These are phyloP conservation scores for Dicerorhinus sumatrensis DNA, from an alignment of 2,113 vertebrate genomes.

Conservation along the genomic window DNA sequence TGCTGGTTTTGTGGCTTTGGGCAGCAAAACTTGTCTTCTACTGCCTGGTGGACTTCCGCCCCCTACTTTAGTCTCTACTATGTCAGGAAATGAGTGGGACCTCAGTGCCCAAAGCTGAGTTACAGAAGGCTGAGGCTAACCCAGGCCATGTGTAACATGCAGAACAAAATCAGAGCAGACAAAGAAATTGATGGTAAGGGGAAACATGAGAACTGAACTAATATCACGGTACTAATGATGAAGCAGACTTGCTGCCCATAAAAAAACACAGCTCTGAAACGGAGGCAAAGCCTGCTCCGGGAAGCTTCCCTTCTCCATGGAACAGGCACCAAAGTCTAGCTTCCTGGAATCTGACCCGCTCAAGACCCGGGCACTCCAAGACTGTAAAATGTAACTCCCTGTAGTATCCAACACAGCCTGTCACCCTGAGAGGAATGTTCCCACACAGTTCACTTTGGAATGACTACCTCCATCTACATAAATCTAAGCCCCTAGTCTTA, in stretches of 20 bases:
- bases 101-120: not conserved
- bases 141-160: not conserved
- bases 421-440: not conserved
- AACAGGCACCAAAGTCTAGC: not conserved
- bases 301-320: not conserved
- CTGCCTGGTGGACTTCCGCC: not conserved
- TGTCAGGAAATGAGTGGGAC: not conserved
- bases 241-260: not conserved
- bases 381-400: not conserved
- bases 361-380: too few relatives aligned
- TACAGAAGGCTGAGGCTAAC: not conserved
- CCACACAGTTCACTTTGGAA: not conserved
- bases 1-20: not conserved
- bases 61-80: not conserved
- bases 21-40: not conserved
- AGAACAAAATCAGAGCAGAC: not conserved
- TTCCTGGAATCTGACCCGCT: not conserved
- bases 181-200: not conserved
- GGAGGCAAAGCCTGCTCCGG: not conserved
- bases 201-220: not conserved
- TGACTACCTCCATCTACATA: not conserved
- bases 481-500: not conserved
- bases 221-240: not conserved
- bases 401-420: not conserved
- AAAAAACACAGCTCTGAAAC: not conserved